These are phyloP conservation scores for Heliconius congener DNA, from an alignment of 1,140 invertebrate species.

Conservation along the genomic window DNA sequence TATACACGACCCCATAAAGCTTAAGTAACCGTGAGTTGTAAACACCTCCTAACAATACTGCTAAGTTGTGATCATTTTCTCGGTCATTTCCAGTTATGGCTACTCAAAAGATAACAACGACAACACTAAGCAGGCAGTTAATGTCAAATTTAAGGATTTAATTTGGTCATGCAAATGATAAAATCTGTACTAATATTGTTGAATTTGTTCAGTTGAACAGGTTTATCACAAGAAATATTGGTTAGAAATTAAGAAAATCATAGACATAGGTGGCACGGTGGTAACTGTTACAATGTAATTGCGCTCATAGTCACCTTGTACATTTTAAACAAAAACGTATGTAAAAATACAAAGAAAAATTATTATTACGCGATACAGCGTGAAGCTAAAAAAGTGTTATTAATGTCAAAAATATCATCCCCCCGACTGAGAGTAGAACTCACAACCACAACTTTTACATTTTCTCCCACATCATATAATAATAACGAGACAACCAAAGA, in stretches of 20 bases:
- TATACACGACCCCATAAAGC: background rate
- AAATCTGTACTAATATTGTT: too few relatives aligned
- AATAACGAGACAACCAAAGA: slow-evolving; percentile 21
- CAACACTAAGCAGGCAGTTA: background rate
- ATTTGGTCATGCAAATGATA: background rate
- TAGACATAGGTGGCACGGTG: too few relatives aligned
- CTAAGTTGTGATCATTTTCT: slow-evolving; percentile 12
- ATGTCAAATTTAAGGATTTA: background rate
- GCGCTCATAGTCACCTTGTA: too few relatives aligned
- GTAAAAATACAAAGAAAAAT: too few relatives aligned
- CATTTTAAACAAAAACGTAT: too few relatives aligned
- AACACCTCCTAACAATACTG: background rate
- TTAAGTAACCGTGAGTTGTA: slow-evolving; percentile 5
- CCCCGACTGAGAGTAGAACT: background rate
- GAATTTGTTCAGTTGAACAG: too few relatives aligned
- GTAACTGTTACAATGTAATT: too few relatives aligned
- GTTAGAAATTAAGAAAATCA: too few relatives aligned
- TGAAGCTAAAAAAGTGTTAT: too few relatives aligned
- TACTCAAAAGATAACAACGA: background rate
- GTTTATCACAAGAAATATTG: too few relatives aligned
- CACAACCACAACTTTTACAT: background rate
- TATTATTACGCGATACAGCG: too few relatives aligned
- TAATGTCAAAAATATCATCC: background rate
- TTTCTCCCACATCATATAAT: background rate
- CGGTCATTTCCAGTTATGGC: slow-evolving; percentile 2